These are phyloP conservation scores for Tringa solitaria DNA, from an alignment of 2,113 vertebrate species.

Conservation along the genomic window DNA sequence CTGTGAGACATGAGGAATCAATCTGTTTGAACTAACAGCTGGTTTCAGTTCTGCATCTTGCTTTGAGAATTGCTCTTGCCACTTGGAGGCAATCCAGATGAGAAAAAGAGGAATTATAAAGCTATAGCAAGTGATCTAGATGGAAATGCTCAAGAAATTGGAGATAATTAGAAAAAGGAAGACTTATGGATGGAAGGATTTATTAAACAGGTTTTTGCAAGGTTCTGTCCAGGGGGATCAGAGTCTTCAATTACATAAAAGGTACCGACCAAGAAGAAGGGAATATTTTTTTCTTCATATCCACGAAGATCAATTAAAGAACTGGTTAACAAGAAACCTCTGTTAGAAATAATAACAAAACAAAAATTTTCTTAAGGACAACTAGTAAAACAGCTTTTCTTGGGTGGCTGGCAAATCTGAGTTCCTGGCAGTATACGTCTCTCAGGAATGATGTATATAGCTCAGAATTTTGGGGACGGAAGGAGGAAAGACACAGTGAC, in stretches of 20 bases:
- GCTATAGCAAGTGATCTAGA: neutral
- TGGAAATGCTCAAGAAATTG: neutral
- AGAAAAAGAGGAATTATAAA: neutral
- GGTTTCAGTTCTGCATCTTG: neutral
- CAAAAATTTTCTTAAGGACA: neutral
- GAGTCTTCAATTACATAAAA: neutral
- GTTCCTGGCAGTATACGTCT: neutral
- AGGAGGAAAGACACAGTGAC: neutral
- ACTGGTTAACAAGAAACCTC: neutral
- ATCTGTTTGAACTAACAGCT: slow-evolving; percentile 8
- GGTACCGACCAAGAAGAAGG: neutral
- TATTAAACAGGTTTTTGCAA: neutral
- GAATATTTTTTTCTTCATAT: neutral
- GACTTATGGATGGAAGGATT: neutral
- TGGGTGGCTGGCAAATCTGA: neutral
- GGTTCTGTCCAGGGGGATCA: neutral
- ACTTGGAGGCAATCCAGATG: neutral
- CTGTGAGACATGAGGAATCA: neutral
- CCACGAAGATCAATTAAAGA: neutral
- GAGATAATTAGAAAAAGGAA: neutral
- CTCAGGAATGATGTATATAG: neutral
- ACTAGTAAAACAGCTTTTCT: neutral
- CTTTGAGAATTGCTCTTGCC: slow-evolving; percentile 12
- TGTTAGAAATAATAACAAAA: neutral
- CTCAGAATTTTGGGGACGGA: rapidly evolving